Evolutionary conservation across 2,888 invertebrate species (phyloP), one percentile per base, ranked within the genome.

Genomic region (Heliconius ismenius): DNA sequence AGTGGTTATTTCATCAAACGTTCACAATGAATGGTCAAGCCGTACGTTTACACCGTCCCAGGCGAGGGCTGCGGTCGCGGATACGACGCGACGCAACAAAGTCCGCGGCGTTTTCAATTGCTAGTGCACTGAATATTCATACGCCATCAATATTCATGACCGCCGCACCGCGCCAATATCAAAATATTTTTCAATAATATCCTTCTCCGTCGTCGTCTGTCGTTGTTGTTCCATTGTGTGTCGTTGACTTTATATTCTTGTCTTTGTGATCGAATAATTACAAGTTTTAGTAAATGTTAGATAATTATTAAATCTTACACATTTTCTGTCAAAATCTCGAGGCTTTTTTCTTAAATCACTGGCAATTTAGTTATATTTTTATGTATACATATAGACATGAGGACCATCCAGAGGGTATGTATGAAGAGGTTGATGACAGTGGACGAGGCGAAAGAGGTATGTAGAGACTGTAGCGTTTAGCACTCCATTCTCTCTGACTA

Each of bases 101-200:
- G 73, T 76, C 73, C 84, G 87, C 84, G 87, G 87, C 83, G 83
- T 89, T 90, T 90, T 90, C 91, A 91, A 90, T 90, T 85, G 88
- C 87, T 85, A 86, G 87, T 87, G 83, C 84, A 82, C 86, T 91
- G 89, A 91, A 91, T 91, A 91, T 91, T 91, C 90, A 91, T 86
- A 86, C 81, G 83, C 80, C 86, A 90, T 91, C 89, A 91, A 91
- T 91, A 91, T 91, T 91, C 90, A 91, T 90, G 89, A 88, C 84
- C 83, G 85, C 43, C 39, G 67, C 43, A 43, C 43, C 39, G 67
- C 43, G 76, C 76, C 76, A 60, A 80, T 80, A 81, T 81, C 80
- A 82, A 82, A 82, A 83, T 80, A 83, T 83, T 82, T 82, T 83
- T 82, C 82, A 83, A 82, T 83, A 82, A 82, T 79, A 81, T 80